Evolutionary conservation across 1,140 invertebrate genomes (phyloP).

Genomic region (Drosophila nebulosa): DNA sequence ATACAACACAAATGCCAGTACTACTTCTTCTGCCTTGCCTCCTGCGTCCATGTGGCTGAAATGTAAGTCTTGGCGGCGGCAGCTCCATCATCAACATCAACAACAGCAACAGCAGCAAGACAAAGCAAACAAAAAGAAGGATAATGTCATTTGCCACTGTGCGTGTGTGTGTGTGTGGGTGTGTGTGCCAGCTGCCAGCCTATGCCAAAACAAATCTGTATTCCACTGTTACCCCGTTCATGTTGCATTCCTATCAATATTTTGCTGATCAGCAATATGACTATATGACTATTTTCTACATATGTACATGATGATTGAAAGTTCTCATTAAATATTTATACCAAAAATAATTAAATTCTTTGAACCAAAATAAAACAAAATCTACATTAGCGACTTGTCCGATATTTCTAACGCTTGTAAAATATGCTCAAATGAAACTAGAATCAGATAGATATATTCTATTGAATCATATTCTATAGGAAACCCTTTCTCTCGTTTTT

Average conservation of each 20-base stretch:
- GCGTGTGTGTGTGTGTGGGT: conserved; percentile 9
- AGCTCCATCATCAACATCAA: conserved; percentile 31
- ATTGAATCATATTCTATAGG: too few species aligned
- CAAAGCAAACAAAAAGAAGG: not conserved
- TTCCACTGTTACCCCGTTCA: conserved; percentile 30
- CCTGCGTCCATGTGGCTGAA: conserved; percentile 75
- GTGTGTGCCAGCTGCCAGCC: conserved; percentile 20
- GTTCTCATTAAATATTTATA: not conserved
- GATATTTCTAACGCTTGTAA: not conserved
- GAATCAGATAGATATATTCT: too few species aligned
- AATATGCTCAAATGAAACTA: too few species aligned
- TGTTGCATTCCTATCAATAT: conserved; percentile 36
- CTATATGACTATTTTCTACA: conserved; percentile 3
- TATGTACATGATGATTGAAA: not conserved
- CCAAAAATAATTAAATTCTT: not conserved
- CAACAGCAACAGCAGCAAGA: too few species aligned
- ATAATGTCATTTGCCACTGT: conserved; percentile 6
- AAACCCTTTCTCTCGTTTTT: too few species aligned
- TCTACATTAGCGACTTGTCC: not conserved
- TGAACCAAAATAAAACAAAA: not conserved
- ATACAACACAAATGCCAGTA: conserved; percentile 63
- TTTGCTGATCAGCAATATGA: not conserved
- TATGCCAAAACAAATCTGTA: conserved; percentile 6
- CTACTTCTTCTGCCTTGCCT: conserved; percentile 63
- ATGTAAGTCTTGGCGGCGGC: conserved; percentile 80